Evolutionary conservation across 2,113 vertebrate genomes (phyloP).

Genomic region (Echinops telfairi): DNA sequence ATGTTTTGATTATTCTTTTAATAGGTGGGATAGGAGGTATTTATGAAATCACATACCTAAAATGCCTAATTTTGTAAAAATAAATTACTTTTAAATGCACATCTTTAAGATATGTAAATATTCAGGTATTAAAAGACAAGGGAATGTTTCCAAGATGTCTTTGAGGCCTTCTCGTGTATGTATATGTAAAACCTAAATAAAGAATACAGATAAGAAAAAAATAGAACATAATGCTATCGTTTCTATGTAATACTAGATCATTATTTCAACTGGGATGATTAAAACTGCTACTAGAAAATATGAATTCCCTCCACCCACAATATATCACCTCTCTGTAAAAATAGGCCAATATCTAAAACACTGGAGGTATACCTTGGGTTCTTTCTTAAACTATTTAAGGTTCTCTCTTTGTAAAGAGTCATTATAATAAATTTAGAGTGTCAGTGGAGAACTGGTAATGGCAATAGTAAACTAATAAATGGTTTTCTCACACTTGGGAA

Average conservation of each 20-base stretch:
- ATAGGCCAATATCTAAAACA: not conserved
- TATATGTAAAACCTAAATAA: too few relatives aligned
- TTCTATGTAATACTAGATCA: not conserved
- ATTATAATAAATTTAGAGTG: not conserved
- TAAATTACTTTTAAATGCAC: too few relatives aligned
- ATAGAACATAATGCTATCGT: too few relatives aligned
- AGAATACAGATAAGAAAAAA: too few relatives aligned
- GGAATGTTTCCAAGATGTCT: too few relatives aligned
- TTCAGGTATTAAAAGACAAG: too few relatives aligned
- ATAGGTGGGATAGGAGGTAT: not conserved
- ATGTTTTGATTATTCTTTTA: not conserved
- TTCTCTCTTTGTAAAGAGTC: not conserved
- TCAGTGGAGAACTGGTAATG: not conserved
- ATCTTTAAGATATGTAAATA: too few relatives aligned
- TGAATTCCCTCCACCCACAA: not conserved
- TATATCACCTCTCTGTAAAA: not conserved
- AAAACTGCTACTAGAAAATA: not conserved
- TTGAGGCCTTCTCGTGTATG: too few relatives aligned
- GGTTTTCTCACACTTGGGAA: not conserved
- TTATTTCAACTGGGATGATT: not conserved
- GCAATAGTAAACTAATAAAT: slow-evolving; percentile 19
- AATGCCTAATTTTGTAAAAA: too few relatives aligned
- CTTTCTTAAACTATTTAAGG: not conserved
- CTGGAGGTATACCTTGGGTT: not conserved
- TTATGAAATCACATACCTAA: not conserved